Percentiles rank a stretch among this genome's conserved stretches.
phyloP scores from a whole-genome alignment of 2,888 invertebrate species.

The Lithosia quadra region DNA sequence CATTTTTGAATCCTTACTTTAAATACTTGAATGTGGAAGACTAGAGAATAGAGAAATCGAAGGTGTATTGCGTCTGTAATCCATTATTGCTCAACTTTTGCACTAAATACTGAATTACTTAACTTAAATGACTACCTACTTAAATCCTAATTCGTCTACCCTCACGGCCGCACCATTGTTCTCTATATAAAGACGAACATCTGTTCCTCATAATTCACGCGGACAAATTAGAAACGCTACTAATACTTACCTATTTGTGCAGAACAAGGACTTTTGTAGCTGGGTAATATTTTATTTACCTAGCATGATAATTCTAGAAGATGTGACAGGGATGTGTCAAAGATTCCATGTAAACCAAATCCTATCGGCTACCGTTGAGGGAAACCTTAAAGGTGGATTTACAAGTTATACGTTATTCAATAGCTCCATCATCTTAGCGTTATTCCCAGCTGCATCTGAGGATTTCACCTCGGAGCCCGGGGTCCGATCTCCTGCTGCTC shows the following conservation, averaged over 20 bases:
- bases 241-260: slow-evolving; percentile 18
- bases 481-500: no score
- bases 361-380: neutral
- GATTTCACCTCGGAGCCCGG: no score
- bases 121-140: slow-evolving; percentile 5
- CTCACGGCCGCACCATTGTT: slow-evolving; percentile 36
- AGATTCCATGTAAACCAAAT: neutral
- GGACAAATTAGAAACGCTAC: slow-evolving; percentile 32
- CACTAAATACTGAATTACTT: slow-evolving; percentile 8
- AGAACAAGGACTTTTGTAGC: neutral
- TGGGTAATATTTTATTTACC: neutral
- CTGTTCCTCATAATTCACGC: slow-evolving; percentile 28
- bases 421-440: neutral
- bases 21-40: neutral
- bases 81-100: neutral
- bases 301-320: neutral
- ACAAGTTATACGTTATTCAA: neutral
- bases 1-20: neutral
- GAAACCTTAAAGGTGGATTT: neutral
- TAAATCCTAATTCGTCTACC: slow-evolving; percentile 16
- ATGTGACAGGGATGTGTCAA: neutral
- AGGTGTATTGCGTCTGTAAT: neutral
- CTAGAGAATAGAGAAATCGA: slow-evolving; percentile 1
- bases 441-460: neutral
- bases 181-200: slow-evolving; percentile 29